These are phyloP conservation scores for Eupithecia tripunctaria DNA, from an alignment of 2,888 invertebrate genomes.

Conservation along the genomic window DNA sequence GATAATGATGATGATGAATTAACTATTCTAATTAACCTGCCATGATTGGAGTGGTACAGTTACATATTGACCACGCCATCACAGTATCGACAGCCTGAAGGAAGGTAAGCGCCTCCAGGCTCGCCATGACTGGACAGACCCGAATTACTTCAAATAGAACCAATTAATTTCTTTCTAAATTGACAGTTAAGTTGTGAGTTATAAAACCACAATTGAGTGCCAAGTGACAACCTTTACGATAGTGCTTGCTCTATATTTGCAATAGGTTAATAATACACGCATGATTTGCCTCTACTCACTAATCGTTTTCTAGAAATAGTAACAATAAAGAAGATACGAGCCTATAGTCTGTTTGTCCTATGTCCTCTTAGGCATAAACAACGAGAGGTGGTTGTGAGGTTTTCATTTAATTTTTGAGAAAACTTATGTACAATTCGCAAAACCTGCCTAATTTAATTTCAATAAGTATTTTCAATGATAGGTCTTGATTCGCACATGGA, in stretches of 20 bases:
- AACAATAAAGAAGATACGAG: neutral
- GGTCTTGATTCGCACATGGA: neutral
- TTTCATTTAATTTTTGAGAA: no score
- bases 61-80: neutral
- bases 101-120: neutral
- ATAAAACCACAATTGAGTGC: neutral
- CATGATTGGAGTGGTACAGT: neutral
- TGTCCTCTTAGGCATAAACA: no score
- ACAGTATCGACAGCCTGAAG: neutral
- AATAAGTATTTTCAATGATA: no score
- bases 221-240: neutral
- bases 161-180: neutral
- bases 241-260: neutral
- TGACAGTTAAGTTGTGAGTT: neutral
- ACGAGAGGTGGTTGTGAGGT: no score
- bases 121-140: neutral
- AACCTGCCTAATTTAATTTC: no score
- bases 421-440: no score
- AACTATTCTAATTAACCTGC: neutral
- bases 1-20: no score
- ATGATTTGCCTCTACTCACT: neutral
- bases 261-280: constrained; percentile 13
- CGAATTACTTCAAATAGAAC: neutral
- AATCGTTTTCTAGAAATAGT: constrained; percentile 1
- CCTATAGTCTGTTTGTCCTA: no score